Evolutionary conservation across 2,113 vertebrate genomes (phyloP).

Genomic region (Alethe castanea): DNA sequence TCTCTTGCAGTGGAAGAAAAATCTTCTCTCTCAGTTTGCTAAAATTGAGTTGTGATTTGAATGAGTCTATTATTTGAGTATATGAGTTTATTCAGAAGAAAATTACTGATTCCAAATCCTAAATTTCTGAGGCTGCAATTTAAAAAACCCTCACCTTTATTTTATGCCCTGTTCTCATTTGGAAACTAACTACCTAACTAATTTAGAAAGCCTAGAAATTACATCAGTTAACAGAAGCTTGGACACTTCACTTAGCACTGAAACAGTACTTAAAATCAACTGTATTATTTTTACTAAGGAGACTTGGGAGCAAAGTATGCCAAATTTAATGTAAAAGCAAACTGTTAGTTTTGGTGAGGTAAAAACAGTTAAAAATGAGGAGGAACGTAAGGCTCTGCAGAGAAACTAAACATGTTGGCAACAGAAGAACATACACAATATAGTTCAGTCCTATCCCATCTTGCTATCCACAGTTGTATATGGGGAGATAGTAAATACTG

Average conservation of each 20-base stretch:
- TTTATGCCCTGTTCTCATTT: neutral
- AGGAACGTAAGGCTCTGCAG: neutral
- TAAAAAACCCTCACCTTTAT: neutral
- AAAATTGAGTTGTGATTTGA: neutral
- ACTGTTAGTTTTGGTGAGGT: neutral
- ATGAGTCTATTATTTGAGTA: neutral
- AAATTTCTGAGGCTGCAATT: neutral
- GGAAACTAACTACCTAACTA: neutral
- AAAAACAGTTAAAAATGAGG: neutral
- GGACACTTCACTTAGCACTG: neutral
- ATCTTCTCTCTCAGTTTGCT: neutral
- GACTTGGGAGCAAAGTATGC: neutral
- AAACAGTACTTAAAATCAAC: neutral
- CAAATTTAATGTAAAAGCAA: neutral
- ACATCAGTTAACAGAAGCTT: neutral
- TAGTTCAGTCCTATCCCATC: neutral
- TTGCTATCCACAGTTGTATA: neutral
- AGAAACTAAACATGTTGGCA: neutral
- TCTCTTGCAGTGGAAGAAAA: neutral
- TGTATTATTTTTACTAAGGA: neutral
- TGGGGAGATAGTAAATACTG: neutral
- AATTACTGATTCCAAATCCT: neutral
- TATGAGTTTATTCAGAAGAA: neutral
- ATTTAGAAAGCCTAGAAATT: neutral
- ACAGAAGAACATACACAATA: neutral